These are phyloP conservation scores for Icerya purchasi DNA, from an alignment of 2,888 invertebrate genomes.

Conservation along the genomic window DNA sequence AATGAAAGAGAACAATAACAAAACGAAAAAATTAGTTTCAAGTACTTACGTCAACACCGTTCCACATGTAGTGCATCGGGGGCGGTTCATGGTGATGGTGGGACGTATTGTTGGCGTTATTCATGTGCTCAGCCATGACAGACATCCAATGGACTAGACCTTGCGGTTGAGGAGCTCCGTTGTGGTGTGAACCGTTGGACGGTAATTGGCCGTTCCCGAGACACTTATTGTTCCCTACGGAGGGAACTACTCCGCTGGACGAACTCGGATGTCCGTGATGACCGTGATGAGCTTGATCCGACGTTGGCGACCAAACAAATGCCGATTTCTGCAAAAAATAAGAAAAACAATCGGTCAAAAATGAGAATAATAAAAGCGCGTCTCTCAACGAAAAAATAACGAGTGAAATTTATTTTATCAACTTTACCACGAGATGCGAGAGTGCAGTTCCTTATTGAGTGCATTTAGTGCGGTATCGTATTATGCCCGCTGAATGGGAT, in stretches of 20 bases:
- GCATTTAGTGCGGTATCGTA: no score
- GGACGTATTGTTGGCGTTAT: conserved; percentile 26
- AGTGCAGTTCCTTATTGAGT: no score
- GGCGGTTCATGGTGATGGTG: conserved; percentile 41
- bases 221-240: conserved; percentile 13
- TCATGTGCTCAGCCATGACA: conserved; percentile 90
- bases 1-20: not conserved
- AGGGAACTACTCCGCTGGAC: conserved; percentile 2
- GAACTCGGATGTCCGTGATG: no score
- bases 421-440: no score
- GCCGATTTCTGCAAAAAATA: conserved; percentile 33
- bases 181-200: conserved; percentile 24
- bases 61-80: conserved; percentile 49
- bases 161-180: conserved; percentile 20
- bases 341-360: no score
- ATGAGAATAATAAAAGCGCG: no score
- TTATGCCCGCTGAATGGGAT: no score
- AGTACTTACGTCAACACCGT: conserved; percentile 27
- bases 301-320: conserved; percentile 32
- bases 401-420: no score
- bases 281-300: conserved; percentile 30
- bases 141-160: conserved; percentile 84
- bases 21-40: conserved; percentile 31
- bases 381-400: no score
- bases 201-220: conserved; percentile 20